Percentiles rank a stretch among this genome's conserved stretches.
Evolutionary conservation across 2,797 vertebrate genomes (phyloP).

Genomic region (Sylvilagus floridanus): DNA sequence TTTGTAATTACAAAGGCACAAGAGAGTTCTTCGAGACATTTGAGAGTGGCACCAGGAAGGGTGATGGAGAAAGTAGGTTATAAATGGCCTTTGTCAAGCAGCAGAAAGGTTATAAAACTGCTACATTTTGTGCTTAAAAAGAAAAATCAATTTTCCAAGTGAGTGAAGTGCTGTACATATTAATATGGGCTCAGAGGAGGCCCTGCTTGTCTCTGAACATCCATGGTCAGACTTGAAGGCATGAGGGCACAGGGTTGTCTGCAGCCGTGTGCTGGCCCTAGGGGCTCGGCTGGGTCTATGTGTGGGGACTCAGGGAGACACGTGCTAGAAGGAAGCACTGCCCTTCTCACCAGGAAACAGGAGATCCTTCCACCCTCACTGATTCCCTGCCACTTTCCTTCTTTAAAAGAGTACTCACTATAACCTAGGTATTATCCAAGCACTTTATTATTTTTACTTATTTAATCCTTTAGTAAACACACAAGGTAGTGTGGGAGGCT

Average conservation of each 20-base stretch:
- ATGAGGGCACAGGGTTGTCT: background rate
- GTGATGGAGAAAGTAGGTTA: conserved; percentile 81
- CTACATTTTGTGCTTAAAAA: conserved; percentile 84
- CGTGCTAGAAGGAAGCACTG: background rate
- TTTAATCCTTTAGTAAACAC: background rate
- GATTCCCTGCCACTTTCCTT: background rate
- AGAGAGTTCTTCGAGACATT: conserved; percentile 83
- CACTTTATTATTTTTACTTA: background rate
- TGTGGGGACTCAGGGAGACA: background rate
- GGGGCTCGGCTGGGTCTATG: background rate
- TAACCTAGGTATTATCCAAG: background rate
- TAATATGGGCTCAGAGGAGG: conserved; percentile 80
- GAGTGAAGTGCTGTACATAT: conserved; percentile 80
- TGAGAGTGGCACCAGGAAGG: conserved; percentile 71
- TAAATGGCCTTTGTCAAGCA: conserved; percentile 86
- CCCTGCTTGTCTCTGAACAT: background rate
- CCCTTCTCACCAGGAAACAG: fast-evolving
- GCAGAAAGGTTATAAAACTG: conserved; percentile 86
- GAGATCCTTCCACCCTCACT: background rate
- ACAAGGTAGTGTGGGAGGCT: background rate
- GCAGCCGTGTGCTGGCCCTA: background rate
- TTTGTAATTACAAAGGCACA: conserved; percentile 87
- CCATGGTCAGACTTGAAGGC: background rate
- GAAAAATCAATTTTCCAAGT: conserved; percentile 86
- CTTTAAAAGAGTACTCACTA: background rate